Percentiles rank a stretch among this genome's conserved stretches.
Evolutionary conservation across 1,140 invertebrate genomes (phyloP).

Genomic region (Brachionus koreanus): DNA sequence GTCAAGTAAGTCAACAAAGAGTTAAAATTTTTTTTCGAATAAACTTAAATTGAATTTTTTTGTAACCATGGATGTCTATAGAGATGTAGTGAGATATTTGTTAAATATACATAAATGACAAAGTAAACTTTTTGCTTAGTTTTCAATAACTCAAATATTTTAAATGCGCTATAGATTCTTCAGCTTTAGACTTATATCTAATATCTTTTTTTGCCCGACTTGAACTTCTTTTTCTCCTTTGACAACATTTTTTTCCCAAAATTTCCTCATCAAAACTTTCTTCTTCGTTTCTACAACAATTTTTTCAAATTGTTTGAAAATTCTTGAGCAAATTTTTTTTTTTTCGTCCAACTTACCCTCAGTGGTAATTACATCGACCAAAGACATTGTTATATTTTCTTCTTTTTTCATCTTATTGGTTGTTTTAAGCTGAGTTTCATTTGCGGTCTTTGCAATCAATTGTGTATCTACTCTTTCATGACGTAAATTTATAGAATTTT

Average conservation of each 20-base stretch:
- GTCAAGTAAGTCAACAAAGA: no score
- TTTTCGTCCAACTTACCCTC: constrained; percentile 2
- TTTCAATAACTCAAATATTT: no score
- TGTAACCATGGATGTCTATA: no score
- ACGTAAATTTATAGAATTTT: neutral
- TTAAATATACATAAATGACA: no score
- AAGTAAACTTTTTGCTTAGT: no score
- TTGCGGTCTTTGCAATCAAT: constrained; percentile 3
- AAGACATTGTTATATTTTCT: neutral
- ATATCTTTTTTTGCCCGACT: constrained; percentile 28
- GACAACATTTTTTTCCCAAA: neutral
- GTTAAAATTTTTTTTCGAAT: no score
- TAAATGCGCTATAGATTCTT: no score
- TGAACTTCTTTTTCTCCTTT: neutral
- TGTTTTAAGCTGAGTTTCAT: constrained; percentile 22
- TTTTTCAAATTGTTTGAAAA: constrained; percentile 16
- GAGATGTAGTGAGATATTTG: no score
- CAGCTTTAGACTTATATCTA: constrained; percentile 6
- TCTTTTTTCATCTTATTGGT: constrained; percentile 13
- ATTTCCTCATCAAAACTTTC: constrained; percentile 43
- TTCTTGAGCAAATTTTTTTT: neutral
- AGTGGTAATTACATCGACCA: constrained; percentile 10
- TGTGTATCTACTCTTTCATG: constrained; percentile 35
- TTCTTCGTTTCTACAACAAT: neutral
- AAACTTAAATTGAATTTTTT: no score